Base-by-base conservation (phyloP, 92 coral and sea anemone species). In the Chrysogorgia sp. region DNA sequence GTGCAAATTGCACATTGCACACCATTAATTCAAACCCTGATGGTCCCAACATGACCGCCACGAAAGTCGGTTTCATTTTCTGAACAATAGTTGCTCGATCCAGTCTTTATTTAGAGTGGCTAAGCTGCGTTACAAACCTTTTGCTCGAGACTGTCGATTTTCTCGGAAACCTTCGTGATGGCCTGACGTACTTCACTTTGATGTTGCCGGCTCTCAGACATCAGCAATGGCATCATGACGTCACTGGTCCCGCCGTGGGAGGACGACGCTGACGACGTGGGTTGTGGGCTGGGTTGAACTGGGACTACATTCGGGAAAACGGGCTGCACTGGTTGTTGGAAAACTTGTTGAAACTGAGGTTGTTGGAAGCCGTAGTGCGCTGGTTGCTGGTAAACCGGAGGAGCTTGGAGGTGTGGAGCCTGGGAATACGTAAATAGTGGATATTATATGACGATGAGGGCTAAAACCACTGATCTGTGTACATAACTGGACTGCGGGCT, bases 171-270 rank as follows among this genome's bases (percentile, higher is more conserved):
- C 69, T 94, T 94, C 43, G 89, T 90, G 15, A 94, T 89, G 0
- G 92, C 90, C 90, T 91, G 87, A 65, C 98, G 91, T 32, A 94
- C 91, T 82, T 94, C 98, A 26, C 91, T 86, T 71, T 94, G 98
- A 47, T 94, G 97, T 26, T 94, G 98, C 24, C 98, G 89, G 52
- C 93, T 91, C 83, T 94, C 98, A 2, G 98, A 91, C 98, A 94
- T 94, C 40, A 94, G 67, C 21, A 94, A 93, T 0, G 98, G 97
- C 37, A 93, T 92, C 93, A 93, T 89, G 49, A 91, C 98, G 68
- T 93, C 98, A 87, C 83, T 93, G 43, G 92, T 83, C 13, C 90
- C 82, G 56, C 90, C 81, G 61, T 84, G 91, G 19, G 82, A 66
- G 19, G 89, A 81, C 32, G 93, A 78, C 19, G 97, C 87, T 21